Conservation (phyloP, 2,888 invertebrate genomes). For the Zootermopsis nevadensis region DNA sequence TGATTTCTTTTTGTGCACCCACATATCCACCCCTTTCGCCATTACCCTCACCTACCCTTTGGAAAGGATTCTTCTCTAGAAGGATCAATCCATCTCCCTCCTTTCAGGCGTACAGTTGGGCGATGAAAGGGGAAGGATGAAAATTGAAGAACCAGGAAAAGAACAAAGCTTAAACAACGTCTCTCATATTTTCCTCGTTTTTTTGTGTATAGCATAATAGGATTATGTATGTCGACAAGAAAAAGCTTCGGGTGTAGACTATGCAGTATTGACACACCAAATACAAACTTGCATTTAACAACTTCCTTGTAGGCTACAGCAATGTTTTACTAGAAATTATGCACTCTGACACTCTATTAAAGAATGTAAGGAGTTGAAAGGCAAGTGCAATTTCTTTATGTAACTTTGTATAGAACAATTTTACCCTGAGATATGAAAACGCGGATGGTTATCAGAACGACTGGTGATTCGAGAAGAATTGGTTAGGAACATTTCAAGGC, state of each 20-base stretch:
- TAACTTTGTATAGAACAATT: too few species aligned
- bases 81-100: constrained; percentile 21
- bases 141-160: neutral
- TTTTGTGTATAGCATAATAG: neutral
- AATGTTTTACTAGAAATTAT: too few species aligned
- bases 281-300: too few species aligned
- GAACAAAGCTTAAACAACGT: constrained; percentile 3
- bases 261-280: too few species aligned
- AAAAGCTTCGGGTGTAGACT: neutral
- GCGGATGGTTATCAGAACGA: too few species aligned
- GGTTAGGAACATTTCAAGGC: too few species aligned
- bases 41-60: constrained; percentile 20
- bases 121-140: constrained; percentile 18
- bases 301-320: too few species aligned
- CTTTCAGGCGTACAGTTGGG: neutral
- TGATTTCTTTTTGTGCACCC: constrained; percentile 33
- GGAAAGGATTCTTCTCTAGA: constrained; percentile 23
- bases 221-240: neutral
- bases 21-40: constrained; percentile 4
- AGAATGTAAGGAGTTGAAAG: too few species aligned
- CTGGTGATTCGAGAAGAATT: too few species aligned
- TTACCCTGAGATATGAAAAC: too few species aligned
- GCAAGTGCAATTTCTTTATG: too few species aligned
- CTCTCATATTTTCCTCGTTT: neutral
- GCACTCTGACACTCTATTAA: too few species aligned